Conservation (phyloP, 2,888 invertebrate species). For the Auanema sp. region DNA sequence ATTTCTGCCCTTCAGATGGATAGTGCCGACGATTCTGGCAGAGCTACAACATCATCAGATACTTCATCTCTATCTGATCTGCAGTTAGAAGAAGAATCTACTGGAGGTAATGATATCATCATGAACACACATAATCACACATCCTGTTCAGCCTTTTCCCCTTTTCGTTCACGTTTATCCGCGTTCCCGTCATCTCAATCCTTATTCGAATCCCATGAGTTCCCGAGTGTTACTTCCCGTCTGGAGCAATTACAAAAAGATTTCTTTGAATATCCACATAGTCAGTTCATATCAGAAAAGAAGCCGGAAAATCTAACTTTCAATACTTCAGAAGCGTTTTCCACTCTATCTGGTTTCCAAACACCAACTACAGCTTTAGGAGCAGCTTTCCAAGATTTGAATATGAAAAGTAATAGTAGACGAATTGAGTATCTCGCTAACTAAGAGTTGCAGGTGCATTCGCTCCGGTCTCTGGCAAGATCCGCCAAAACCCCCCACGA, state of each 20-base stretch:
- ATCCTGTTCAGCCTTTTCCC: slow-evolving; percentile 33
- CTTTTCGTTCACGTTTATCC: slow-evolving; percentile 27
- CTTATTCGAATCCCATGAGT: slow-evolving; percentile 30
- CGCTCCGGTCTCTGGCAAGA: slow-evolving; percentile 23
- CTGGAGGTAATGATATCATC: slow-evolving; percentile 12
- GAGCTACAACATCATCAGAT: slow-evolving; percentile 27
- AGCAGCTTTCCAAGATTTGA: slow-evolving; percentile 39
- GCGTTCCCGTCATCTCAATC: slow-evolving; percentile 33
- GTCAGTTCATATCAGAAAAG: slow-evolving; percentile 17
- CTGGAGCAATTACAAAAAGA: slow-evolving; percentile 33
- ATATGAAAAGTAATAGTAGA: slow-evolving; percentile 34
- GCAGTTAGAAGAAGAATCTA: slow-evolving; percentile 17
- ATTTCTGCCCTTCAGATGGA: slow-evolving; percentile 21
- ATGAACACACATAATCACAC: background rate
- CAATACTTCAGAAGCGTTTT: slow-evolving; percentile 25
- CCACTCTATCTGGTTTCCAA: slow-evolving; percentile 43
- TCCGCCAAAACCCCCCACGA: background rate
- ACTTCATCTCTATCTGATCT: slow-evolving; percentile 25
- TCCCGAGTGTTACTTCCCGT: slow-evolving; percentile 23
- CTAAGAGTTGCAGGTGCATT: slow-evolving; percentile 24
- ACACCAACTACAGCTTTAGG: slow-evolving; percentile 49
- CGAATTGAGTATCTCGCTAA: background rate
- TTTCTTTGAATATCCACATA: slow-evolving; percentile 24
- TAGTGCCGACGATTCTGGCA: slow-evolving; percentile 29
- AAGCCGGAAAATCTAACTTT: too few relatives aligned